Percentiles rank a stretch among this genome's conserved stretches.
Evolutionary conservation across 1,140 invertebrate genomes (phyloP).

Genomic region (Drosophila navojoa): DNA sequence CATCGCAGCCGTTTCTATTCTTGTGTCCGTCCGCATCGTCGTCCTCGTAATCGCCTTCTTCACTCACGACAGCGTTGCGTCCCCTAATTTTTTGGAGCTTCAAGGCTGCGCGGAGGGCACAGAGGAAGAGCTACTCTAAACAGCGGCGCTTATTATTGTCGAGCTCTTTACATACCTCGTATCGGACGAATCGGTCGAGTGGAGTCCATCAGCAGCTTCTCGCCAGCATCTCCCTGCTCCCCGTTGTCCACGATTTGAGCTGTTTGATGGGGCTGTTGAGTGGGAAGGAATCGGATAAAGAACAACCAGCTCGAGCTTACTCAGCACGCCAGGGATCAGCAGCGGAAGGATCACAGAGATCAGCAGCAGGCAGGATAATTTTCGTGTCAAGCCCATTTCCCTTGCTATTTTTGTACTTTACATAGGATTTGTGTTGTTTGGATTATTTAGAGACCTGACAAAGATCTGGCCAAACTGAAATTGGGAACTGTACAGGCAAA

Average conservation of each 20-base stretch:
- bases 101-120: neutral
- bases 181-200: neutral
- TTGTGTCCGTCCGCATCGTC: neutral
- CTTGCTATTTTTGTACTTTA: too few relatives aligned
- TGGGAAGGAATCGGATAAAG: neutral
- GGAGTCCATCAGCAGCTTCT: neutral
- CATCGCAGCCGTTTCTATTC: neutral
- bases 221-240: neutral
- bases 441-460: too few relatives aligned
- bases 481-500: too few relatives aligned
- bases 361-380: neutral
- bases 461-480: too few relatives aligned
- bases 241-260: neutral
- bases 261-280: neutral
- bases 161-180: neutral
- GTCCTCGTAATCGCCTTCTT: neutral
- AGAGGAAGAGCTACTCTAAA: neutral
- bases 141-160: neutral
- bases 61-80: too few relatives aligned
- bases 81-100: neutral
- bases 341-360: neutral
- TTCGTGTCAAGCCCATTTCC: neutral
- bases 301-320: neutral
- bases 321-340: neutral
- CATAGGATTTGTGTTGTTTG: too few relatives aligned